Base-by-base conservation (phyloP, 1,140 invertebrate genomes). In the Hesperophylax magnus region DNA sequence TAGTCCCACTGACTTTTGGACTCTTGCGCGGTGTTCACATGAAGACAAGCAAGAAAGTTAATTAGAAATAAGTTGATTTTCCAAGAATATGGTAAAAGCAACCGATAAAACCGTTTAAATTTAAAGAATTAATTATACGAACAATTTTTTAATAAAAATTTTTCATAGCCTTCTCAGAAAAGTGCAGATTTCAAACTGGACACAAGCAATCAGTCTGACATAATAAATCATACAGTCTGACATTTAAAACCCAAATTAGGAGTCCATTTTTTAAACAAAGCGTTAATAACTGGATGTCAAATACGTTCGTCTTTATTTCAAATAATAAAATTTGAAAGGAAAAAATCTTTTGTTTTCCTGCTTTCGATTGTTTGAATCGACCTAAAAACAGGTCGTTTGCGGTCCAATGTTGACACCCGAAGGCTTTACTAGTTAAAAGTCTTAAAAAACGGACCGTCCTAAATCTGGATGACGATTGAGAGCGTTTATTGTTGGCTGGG, bases 261-360 rank as follows among this genome's bases (percentile, higher is more conserved):
- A 39, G 67, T 39, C 67, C 53, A 53, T 18, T 69, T 39, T 52
- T 52, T 52, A 22, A 71, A 71, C 67, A 20, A 27, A 18, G 11
- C 56, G 15, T 18, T 77, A 77, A 77, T 77, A 77, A 77, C 74
- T 61, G 39, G 56, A 77, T 77, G 74, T 77, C 74, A 77, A 77
- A 39, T 31, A 31, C 14, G 74, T 58, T 77, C 34, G 18, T 61
- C 63, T 61, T 34, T n/a, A 61, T 77, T 77, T 58, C n/a, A 61
- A 61, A 61, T 61, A 47, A 47, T 6, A 27, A 77, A 77, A n/a
- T 39, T 47, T 22, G 58, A 77, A 61, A 27, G 22, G 6, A 24
- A 20, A 24, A 56, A 56, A 31, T 52, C 22, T 22, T 63, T 77
- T 77, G 56, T 77, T 61, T 77, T 34, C 61, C 58, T 61, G n/a